phyloP scores from a whole-genome alignment of 2,113 vertebrate species.

The Nicator chloris region DNA sequence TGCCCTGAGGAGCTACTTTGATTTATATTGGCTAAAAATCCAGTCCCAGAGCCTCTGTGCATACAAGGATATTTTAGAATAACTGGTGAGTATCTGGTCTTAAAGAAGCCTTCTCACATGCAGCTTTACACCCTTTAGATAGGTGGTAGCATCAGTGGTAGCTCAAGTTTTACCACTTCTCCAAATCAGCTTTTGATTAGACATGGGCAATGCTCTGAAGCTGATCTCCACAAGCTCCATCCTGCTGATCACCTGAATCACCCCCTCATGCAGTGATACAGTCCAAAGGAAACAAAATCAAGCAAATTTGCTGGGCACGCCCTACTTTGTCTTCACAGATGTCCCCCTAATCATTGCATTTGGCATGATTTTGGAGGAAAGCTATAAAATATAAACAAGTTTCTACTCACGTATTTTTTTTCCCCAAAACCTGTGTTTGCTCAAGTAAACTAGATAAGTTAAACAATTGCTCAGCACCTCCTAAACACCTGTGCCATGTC shows the following conservation, averaged over 20 bases:
- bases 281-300: neutral
- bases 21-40: neutral
- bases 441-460: neutral
- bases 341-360: neutral
- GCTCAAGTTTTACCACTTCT: neutral
- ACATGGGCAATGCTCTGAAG: neutral
- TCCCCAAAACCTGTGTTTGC: neutral
- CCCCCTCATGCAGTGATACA: too few species aligned
- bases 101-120: neutral
- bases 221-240: neutral
- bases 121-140: neutral
- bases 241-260: neutral
- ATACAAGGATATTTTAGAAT: neutral
- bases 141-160: neutral
- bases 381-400: neutral
- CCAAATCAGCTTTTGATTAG: neutral
- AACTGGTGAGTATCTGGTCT: neutral
- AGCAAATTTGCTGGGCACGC: neutral
- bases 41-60: neutral
- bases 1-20: neutral
- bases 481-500: neutral
- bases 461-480: neutral
- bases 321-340: neutral
- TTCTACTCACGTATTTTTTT: neutral
- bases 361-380: neutral